Conservation (phyloP, 2,113 vertebrate species). For the Chamaetylas fuelleborni region DNA sequence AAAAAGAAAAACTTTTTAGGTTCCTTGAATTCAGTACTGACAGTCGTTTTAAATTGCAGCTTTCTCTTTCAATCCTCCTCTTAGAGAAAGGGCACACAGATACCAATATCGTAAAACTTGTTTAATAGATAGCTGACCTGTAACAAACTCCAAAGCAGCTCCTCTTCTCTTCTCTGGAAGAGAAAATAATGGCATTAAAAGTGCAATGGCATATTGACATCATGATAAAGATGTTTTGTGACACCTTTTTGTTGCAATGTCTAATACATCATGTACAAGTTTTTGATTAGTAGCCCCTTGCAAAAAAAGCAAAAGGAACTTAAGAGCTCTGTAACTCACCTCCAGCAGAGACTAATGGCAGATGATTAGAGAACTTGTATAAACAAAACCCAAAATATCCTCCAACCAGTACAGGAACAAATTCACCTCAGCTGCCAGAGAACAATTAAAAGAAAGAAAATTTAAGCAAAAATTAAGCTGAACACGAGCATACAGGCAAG, state of each 20-base stretch:
- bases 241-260: background rate
- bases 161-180: background rate
- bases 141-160: background rate
- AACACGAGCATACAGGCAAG: background rate
- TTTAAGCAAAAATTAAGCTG: background rate
- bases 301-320: background rate
- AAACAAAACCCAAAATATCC: background rate
- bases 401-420: accelerated
- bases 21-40: conserved; percentile 41
- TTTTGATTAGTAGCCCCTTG: background rate
- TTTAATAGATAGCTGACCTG: background rate
- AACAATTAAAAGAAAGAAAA: background rate
- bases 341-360: background rate
- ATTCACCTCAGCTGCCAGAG: background rate
- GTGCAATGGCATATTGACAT: background rate
- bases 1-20: conserved; percentile 23
- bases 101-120: background rate
- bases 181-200: background rate
- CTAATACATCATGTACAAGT: background rate
- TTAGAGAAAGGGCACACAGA: background rate
- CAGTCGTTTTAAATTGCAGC: conserved; percentile 22
- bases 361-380: background rate
- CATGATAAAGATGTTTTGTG: background rate
- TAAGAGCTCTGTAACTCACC: background rate
- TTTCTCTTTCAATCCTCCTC: background rate